Percentiles rank a stretch among this genome's conserved stretches.
phyloP scores from a whole-genome alignment of 1,140 invertebrate species.

The Danaus melanippus region DNA sequence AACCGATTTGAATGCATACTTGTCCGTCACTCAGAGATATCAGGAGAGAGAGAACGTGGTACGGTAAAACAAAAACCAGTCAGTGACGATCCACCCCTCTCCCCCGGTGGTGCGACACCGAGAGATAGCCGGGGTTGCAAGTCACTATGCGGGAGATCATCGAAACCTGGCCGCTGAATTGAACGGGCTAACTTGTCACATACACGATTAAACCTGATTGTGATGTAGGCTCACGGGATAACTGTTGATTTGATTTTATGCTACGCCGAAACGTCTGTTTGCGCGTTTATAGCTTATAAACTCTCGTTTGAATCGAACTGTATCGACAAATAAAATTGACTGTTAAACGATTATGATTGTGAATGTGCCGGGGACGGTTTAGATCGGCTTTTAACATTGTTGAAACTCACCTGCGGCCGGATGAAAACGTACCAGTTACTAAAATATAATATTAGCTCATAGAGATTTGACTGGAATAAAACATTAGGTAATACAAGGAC shows the following conservation, averaged over 20 bases:
- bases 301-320: slow-evolving; percentile 56
- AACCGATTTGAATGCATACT: slow-evolving; percentile 80
- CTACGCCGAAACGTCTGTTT: slow-evolving; percentile 66
- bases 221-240: slow-evolving; percentile 69
- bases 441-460: too few relatives aligned
- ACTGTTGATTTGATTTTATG: slow-evolving; percentile 71
- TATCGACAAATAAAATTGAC: slow-evolving; percentile 60
- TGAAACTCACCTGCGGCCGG: background rate
- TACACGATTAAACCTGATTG: slow-evolving; percentile 69
- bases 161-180: slow-evolving; percentile 29
- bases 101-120: slow-evolving; percentile 13
- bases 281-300: slow-evolving; percentile 68
- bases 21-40: slow-evolving; percentile 78
- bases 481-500: background rate
- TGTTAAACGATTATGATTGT: slow-evolving; percentile 66
- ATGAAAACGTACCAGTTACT: background rate
- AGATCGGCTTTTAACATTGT: slow-evolving; percentile 9
- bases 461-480: too few relatives aligned
- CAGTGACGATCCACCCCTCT: slow-evolving; percentile 25
- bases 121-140: slow-evolving; percentile 10
- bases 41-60: slow-evolving; percentile 55
- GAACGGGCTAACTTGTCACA: slow-evolving; percentile 68
- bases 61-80: slow-evolving; percentile 41
- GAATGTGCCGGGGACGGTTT: slow-evolving; percentile 20
- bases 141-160: slow-evolving; percentile 18